A percentile compares a stretch with the other conserved stretches of the same genome.
Conservation (phyloP, 1,140 invertebrate species). For the Cotesia glomerata region DNA sequence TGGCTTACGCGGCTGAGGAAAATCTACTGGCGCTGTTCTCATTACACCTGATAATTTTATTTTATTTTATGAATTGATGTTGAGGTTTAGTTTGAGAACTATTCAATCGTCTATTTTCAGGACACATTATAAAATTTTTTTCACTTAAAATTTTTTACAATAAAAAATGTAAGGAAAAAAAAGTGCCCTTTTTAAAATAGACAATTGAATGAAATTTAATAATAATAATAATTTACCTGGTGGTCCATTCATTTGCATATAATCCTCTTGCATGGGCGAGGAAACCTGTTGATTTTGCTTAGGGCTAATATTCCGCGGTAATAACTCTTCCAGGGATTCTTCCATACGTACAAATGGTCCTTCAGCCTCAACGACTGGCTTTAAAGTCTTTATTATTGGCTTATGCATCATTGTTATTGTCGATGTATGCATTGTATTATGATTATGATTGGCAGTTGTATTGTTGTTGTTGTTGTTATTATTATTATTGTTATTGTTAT, state of each 20-base stretch:
- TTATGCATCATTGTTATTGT: slow-evolving; percentile 49
- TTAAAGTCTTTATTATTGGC: slow-evolving; percentile 54
- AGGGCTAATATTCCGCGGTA: slow-evolving; percentile 48
- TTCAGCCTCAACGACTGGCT: slow-evolving; percentile 59
- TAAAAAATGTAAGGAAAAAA: too few relatives aligned
- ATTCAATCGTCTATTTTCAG: too few relatives aligned
- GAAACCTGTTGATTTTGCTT: slow-evolving; percentile 45
- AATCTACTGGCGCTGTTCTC: slow-evolving; percentile 57
- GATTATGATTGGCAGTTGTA: slow-evolving; percentile 59
- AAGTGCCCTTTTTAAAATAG: too few relatives aligned
- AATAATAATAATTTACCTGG: slow-evolving; percentile 44
- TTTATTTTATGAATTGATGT: background rate
- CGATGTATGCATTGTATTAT: slow-evolving; percentile 54
- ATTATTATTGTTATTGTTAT: slow-evolving; percentile 58
- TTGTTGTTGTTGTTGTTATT: slow-evolving; percentile 54
- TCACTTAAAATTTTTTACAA: too few relatives aligned
- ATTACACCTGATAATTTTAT: slow-evolving; percentile 41
- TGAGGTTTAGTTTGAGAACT: background rate
- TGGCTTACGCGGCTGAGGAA: slow-evolving; percentile 58
- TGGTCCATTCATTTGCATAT: slow-evolving; percentile 59
- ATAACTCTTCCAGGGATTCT: slow-evolving; percentile 51
- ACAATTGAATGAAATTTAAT: background rate
- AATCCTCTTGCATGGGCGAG: slow-evolving; percentile 58
- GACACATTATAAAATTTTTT: too few relatives aligned
- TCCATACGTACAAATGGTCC: slow-evolving; percentile 55